Evolutionary conservation across 1,140 invertebrate species (phyloP).

Genomic region (Lepidurus apus): DNA sequence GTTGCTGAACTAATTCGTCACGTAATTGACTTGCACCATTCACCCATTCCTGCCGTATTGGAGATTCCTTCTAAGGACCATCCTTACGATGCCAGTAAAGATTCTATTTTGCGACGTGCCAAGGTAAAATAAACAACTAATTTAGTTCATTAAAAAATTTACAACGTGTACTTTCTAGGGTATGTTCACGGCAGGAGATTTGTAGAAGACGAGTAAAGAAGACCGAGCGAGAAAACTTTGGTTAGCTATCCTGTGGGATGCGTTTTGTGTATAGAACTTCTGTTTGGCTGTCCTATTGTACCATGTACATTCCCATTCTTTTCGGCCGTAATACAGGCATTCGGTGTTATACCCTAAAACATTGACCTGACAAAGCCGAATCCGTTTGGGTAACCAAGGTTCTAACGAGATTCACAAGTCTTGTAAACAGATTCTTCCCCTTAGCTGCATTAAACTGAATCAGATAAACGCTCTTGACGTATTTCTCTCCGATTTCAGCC

Average conservation of each 20-base stretch:
- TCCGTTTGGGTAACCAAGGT: not conserved
- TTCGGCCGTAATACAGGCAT: not conserved
- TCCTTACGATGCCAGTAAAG: conserved; percentile 97
- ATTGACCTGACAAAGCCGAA: not conserved
- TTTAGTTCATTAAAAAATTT: conserved; percentile 27
- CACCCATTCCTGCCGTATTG: conserved; percentile 89
- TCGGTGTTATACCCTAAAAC: not conserved
- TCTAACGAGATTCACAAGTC: not conserved
- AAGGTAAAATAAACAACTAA: conserved; percentile 55
- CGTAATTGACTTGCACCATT: conserved; percentile 87
- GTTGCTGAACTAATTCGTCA: conserved; percentile 97
- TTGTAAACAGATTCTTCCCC: not conserved
- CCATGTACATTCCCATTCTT: not conserved
- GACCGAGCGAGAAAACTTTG: not conserved
- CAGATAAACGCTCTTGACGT: not conserved
- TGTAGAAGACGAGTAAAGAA: not conserved
- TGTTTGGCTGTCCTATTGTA: not conserved
- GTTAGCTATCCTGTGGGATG: not conserved
- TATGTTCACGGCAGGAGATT: conserved; percentile 49
- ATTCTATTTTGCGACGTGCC: conserved; percentile 91
- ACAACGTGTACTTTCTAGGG: conserved; percentile 43
- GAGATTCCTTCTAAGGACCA: conserved; percentile 99
- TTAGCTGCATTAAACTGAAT: not conserved
- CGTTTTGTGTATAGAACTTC: not conserved
- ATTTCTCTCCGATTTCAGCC: not conserved